Conservation (phyloP, 2,113 vertebrate genomes). For the Nasalis larvatus region DNA sequence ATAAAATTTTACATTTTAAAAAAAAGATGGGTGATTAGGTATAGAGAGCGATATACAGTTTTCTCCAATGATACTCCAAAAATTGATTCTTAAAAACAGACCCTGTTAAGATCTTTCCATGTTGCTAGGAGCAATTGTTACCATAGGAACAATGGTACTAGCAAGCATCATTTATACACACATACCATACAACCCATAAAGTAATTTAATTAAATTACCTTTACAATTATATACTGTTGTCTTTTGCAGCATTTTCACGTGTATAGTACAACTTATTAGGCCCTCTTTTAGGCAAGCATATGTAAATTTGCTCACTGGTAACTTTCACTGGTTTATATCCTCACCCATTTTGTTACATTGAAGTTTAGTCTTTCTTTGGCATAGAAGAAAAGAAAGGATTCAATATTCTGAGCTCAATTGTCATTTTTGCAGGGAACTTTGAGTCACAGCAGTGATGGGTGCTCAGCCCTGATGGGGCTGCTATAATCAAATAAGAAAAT, state of each 20-base stretch:
- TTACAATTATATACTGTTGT: slow-evolving; percentile 12
- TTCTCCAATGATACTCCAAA: slow-evolving; percentile 50
- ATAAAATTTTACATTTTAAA: neutral
- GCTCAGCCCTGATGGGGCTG: neutral
- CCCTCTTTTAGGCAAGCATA: neutral
- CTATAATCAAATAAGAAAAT: slow-evolving; percentile 30
- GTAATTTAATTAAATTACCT: slow-evolving; percentile 60
- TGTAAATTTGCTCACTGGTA: slow-evolving; percentile 21
- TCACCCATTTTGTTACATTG: neutral
- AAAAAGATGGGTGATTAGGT: neutral
- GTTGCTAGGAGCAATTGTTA: slow-evolving; percentile 71
- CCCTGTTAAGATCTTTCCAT: slow-evolving; percentile 60
- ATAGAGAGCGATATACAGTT: neutral
- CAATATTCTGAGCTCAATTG: neutral
- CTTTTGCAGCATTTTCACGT: neutral
- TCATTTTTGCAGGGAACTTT: slow-evolving; percentile 45
- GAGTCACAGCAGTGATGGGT: neutral
- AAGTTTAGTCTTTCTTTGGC: slow-evolving; percentile 35
- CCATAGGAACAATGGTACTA: slow-evolving; percentile 56
- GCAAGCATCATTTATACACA: slow-evolving; percentile 3
- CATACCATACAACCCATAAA: slow-evolving; percentile 17
- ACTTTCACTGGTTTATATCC: slow-evolving; percentile 4
- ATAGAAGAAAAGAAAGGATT: neutral
- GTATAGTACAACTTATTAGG: neutral
- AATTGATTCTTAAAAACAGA: slow-evolving; percentile 52